These are phyloP conservation scores for Pituophis catenifer DNA, from an alignment of 2,113 vertebrate genomes.

Conservation along the genomic window DNA sequence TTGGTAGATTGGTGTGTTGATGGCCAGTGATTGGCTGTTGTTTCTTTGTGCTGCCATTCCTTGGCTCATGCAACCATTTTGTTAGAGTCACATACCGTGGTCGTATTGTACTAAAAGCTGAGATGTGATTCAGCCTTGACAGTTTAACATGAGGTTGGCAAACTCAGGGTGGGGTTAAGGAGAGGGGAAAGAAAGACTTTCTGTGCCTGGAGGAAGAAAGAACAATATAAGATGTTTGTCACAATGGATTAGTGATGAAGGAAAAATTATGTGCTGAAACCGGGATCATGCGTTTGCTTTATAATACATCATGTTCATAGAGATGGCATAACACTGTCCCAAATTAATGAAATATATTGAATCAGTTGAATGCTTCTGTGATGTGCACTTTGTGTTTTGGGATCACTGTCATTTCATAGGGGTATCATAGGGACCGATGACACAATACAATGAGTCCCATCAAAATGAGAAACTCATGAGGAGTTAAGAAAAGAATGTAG, in stretches of 20 bases:
- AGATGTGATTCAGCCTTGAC: not conserved
- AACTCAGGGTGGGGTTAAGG: not conserved
- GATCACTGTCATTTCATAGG: not conserved
- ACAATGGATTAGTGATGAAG: not conserved
- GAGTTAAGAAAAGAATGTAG: slow-evolving; percentile 1
- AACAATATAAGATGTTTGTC: not conserved
- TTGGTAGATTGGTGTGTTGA: not conserved
- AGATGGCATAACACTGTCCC: not conserved
- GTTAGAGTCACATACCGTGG: not conserved
- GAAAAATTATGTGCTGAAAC: not conserved
- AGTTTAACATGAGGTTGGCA: not conserved
- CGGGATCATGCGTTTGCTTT: not conserved
- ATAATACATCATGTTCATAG: not conserved
- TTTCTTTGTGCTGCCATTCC: not conserved
- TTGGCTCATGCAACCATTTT: not conserved
- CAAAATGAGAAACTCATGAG: slow-evolving; percentile 14
- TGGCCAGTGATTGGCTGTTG: not conserved
- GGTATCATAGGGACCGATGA: not conserved
- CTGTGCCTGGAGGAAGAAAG: not conserved
- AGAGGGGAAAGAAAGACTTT: not conserved
- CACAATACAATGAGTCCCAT: not conserved
- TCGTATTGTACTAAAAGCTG: not conserved
- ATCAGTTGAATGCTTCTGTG: not conserved
- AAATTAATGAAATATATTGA: not conserved
- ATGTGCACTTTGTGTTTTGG: not conserved